phyloP scores from a whole-genome alignment of 2,888 invertebrate genomes.

The Siphonodentalium dalli region DNA sequence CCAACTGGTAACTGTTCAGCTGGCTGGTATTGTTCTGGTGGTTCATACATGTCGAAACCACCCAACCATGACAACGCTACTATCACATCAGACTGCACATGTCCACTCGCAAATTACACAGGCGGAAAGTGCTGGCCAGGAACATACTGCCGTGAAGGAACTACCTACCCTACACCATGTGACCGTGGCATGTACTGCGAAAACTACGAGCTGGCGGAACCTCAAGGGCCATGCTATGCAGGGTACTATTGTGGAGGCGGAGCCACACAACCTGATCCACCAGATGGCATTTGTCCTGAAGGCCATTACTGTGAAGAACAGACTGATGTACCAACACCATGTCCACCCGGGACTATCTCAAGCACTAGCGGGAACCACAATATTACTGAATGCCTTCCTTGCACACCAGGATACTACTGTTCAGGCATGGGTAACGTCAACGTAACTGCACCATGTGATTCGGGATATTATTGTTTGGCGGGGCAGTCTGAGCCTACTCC shows the following conservation, averaged over 20 bases:
- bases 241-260: conserved; percentile 54
- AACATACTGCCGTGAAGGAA: conserved; percentile 54
- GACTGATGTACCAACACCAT: conserved; percentile 48
- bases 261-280: conserved; percentile 45
- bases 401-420: conserved; percentile 59
- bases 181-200: conserved; percentile 55
- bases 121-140: conserved; percentile 61
- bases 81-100: conserved; percentile 46
- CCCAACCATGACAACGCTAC: conserved; percentile 42
- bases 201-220: conserved; percentile 42
- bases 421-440: conserved; percentile 46
- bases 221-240: conserved; percentile 52
- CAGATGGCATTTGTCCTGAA: conserved; percentile 43
- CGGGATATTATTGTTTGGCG: conserved; percentile 82
- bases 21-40: conserved; percentile 61
- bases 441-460: conserved; percentile 49
- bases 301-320: conserved; percentile 54
- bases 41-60: conserved; percentile 49
- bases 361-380: conserved; percentile 46
- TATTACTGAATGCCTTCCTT: conserved; percentile 45
- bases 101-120: conserved; percentile 55
- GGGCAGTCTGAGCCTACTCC: conserved; percentile 83
- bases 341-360: conserved; percentile 58
- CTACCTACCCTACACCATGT: conserved; percentile 53
- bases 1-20: conserved; percentile 55